phyloP scores from a whole-genome alignment of 2,888 invertebrate genomes.

The Scaptomyza tumidula region DNA sequence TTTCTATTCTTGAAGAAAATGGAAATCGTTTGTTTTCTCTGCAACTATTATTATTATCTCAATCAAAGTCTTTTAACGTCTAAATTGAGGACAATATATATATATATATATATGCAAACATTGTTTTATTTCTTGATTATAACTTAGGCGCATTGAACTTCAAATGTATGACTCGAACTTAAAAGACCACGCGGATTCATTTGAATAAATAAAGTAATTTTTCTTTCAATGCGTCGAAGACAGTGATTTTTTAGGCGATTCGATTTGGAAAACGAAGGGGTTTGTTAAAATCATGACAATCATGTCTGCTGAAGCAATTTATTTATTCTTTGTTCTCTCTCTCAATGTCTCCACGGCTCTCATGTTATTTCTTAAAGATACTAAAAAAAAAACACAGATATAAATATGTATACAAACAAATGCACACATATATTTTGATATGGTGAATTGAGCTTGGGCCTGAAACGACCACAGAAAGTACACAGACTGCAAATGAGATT shows the following conservation, averaged over 20 bases:
- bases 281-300: constrained; percentile 43
- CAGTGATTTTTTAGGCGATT: constrained; percentile 41
- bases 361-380: constrained; percentile 49
- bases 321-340: constrained; percentile 69
- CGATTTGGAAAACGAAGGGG: constrained; percentile 4
- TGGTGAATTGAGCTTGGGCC: constrained; percentile 17
- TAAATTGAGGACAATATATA: no score
- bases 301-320: constrained; percentile 56
- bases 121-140: neutral
- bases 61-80: no score
- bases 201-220: no score
- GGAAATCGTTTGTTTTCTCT: no score
- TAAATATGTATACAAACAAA: constrained; percentile 15
- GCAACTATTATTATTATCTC: no score
- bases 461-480: constrained; percentile 48
- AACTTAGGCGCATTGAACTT: constrained; percentile 52
- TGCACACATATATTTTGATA: constrained; percentile 11
- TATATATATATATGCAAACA: neutral
- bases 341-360: constrained; percentile 38
- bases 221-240: constrained; percentile 49
- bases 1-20: no score
- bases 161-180: constrained; percentile 5
- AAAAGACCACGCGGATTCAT: neutral
- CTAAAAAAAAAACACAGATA: constrained; percentile 26
- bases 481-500: constrained; percentile 26